Conservation (phyloP, 2,888 invertebrate species). For the Drosophila sordidula region DNA sequence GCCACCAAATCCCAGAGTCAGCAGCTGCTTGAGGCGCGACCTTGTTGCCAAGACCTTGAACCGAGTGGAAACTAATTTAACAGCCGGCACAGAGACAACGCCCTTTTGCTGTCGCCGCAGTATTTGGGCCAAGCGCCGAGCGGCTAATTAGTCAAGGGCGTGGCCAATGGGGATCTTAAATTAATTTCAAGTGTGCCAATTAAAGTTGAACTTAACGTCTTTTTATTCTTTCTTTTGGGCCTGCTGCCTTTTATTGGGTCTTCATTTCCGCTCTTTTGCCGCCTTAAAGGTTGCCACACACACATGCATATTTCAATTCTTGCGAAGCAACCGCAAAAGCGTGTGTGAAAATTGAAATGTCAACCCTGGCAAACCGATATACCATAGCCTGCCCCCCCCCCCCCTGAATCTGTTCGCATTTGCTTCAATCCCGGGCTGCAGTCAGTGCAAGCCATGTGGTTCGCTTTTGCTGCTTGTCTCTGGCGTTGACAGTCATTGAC, state of each 20-base stretch:
- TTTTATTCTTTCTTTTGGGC: background rate
- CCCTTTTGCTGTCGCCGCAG: constrained; percentile 60
- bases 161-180: constrained; percentile 34
- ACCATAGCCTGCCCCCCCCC: background rate
- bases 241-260: constrained; percentile 61
- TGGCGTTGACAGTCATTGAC: constrained; percentile 76
- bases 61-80: constrained; percentile 25
- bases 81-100: constrained; percentile 31
- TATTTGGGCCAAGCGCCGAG: constrained; percentile 41
- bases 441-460: constrained; percentile 48
- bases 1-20: background rate
- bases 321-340: constrained; percentile 47
- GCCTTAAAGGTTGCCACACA: constrained; percentile 36
- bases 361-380: constrained; percentile 17
- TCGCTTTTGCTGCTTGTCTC: constrained; percentile 68
- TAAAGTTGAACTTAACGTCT: constrained; percentile 14
- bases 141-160: constrained; percentile 51
- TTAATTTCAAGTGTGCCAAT: constrained; percentile 50
- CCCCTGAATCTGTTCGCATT: background rate
- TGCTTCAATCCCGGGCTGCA: constrained; percentile 23
- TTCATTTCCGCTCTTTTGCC: constrained; percentile 69
- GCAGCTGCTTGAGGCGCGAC: constrained; percentile 28
- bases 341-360: constrained; percentile 73
- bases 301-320: constrained; percentile 32
- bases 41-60: constrained; percentile 68